These are phyloP conservation scores for Yponomeuta malinellus DNA, from an alignment of 2,888 invertebrate species.

Conservation along the genomic window DNA sequence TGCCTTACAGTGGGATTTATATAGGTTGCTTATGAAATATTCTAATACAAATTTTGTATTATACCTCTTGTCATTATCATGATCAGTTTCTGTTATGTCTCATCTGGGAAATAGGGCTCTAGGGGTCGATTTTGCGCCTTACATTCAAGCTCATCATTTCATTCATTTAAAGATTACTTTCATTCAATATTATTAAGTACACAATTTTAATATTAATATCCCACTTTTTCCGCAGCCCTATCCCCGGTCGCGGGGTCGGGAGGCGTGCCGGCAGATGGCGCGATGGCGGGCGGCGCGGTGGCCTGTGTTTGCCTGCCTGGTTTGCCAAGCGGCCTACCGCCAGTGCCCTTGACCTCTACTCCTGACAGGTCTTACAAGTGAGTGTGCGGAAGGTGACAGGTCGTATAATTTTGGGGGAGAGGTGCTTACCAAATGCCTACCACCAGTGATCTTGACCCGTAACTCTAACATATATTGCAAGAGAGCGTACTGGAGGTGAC, in stretches of 20 bases:
- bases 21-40: too few relatives aligned
- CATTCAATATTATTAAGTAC: too few relatives aligned
- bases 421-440: neutral
- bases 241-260: slow-evolving; percentile 35
- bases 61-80: too few relatives aligned
- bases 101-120: too few relatives aligned
- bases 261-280: slow-evolving; percentile 54
- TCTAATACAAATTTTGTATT: too few relatives aligned
- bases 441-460: neutral
- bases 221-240: slow-evolving; percentile 30
- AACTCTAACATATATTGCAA: neutral
- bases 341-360: neutral
- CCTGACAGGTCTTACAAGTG: neutral
- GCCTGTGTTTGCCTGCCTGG: slow-evolving; percentile 44
- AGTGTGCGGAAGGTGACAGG: neutral
- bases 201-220: neutral
- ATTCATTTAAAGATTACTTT: too few relatives aligned
- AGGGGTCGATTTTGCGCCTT: too few relatives aligned
- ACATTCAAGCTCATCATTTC: too few relatives aligned
- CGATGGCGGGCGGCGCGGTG: slow-evolving; percentile 31
- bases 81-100: too few relatives aligned
- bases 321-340: neutral
- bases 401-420: neutral
- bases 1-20: too few relatives aligned
- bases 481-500: neutral